Base-by-base conservation (phyloP, 2,113 vertebrate species). In the Corydoras sp. region DNA sequence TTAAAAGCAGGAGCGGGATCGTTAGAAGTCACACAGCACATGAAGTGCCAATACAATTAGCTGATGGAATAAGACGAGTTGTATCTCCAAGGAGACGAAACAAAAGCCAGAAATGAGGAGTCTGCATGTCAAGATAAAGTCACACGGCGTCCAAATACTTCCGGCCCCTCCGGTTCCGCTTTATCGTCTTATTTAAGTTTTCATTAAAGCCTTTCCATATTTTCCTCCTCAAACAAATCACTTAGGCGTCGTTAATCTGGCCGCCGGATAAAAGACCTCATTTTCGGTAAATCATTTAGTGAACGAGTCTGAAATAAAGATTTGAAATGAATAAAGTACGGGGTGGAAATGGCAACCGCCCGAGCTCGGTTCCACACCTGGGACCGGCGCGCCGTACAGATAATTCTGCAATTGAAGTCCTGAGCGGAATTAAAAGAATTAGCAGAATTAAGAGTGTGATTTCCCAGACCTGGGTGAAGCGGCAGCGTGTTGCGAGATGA, bases 171-270 rank as follows among this genome's bases (percentile, higher is more conserved):
- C 55, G 64, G 62, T 66, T 55, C 68, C 69, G 73, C 70, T 66
- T 77, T 75, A 73, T 87, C 77, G 82, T 87, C 81, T 75, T 80
- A 79, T 81, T 81, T 55, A 80, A 82, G 78, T 85, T 85, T 84
- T 82, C 69, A 50, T 82, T 87, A 85, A 86, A 84, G 81, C 76
- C 61, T 80, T 86, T 80, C 65, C 58, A 77, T 82, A 81, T 81
- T 83, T 82, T 84, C 82, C 78, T 74, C 76, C 75, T 68, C 78
- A 81, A 80, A 82, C 70, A 85, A 87, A 86, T 87, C 82, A 89
- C 88, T 89, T 85, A 82, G 82, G 84, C 79, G 79, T 76, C 62
- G 59, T 80, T 88, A 86, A 88, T 89, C 86, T 87, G 83, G 67
- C 63, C 65, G 80, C 83, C 82, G 85, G 80, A 85, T 86, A 76